Conservation (phyloP, 2,113 vertebrate species). For the Microcebus ravelobensis region DNA sequence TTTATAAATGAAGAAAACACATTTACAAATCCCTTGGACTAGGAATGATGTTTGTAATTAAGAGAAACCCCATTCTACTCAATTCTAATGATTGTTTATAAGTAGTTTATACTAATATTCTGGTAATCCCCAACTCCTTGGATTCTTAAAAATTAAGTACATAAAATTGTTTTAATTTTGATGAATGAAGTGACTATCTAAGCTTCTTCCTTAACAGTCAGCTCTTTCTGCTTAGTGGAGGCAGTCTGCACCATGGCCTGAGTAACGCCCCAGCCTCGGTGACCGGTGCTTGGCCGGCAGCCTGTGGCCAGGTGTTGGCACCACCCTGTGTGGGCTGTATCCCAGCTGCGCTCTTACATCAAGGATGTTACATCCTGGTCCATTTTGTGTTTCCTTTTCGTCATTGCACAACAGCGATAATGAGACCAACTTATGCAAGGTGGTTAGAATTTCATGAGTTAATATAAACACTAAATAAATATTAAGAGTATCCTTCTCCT, state of each 20-base stretch:
- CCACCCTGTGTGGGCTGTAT: fast-evolving
- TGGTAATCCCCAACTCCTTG: too few species aligned
- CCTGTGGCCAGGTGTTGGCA: fast-evolving
- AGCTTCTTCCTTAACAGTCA: not conserved
- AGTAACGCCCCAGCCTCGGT: fast-evolving
- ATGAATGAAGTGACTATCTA: not conserved
- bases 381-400: not conserved
- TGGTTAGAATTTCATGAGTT: not conserved
- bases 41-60: not conserved
- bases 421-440: not conserved
- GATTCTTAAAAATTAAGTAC: not conserved
- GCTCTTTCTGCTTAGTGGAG: not conserved
- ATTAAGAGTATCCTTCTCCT: not conserved
- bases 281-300: too few species aligned
- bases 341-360: not conserved
- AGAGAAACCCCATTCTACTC: not conserved
- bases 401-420: fast-evolving
- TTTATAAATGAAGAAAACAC: not conserved
- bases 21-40: not conserved
- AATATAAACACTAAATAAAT: not conserved
- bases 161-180: not conserved
- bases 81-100: not conserved
- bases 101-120: too few species aligned
- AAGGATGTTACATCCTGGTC: fast-evolving
- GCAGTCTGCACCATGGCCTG: too few species aligned